Percentiles rank a stretch among this genome's conserved stretches.
These are phyloP conservation scores for Pterostichus niger DNA, from an alignment of 2,888 invertebrate species.

Conservation along the genomic window DNA sequence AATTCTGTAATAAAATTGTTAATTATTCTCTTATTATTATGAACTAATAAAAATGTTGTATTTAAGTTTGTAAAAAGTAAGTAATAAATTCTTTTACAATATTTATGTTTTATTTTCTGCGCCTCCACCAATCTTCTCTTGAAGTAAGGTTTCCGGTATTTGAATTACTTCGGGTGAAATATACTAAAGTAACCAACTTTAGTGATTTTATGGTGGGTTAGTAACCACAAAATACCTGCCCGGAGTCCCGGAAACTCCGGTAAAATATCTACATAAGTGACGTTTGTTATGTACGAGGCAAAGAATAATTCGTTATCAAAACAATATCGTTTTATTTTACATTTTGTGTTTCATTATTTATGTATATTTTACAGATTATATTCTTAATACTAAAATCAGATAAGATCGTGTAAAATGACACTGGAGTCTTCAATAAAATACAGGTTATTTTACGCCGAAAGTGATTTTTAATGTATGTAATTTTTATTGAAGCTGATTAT, in stretches of 20 bases:
- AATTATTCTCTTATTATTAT: neutral
- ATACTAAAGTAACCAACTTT: slow-evolving; percentile 9
- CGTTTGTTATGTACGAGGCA: slow-evolving; percentile 33
- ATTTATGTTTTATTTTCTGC: neutral
- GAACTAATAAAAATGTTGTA: slow-evolving; percentile 5
- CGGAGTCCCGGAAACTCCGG: slow-evolving; percentile 9
- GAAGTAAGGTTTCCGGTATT: neutral
- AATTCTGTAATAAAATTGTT: slow-evolving; percentile 24
- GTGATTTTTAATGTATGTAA: slow-evolving; percentile 11
- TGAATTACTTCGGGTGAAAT: neutral
- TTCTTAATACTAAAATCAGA: slow-evolving; percentile 10
- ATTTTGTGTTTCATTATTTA: slow-evolving; percentile 25
- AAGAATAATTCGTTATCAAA: slow-evolving; percentile 21
- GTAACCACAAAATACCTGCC: slow-evolving; percentile 1
- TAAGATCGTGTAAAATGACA: slow-evolving; percentile 37
- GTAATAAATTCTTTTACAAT: slow-evolving; percentile 32
- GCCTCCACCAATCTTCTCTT: neutral
- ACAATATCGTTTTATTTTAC: neutral
- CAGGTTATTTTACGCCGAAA: slow-evolving; percentile 41
- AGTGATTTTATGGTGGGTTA: slow-evolving; percentile 28
- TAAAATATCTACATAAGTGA: slow-evolving; percentile 19
- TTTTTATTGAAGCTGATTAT: neutral
- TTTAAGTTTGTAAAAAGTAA: slow-evolving; percentile 38
- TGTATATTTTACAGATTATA: slow-evolving; percentile 12
- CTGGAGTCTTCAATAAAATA: slow-evolving; percentile 6